Conservation (phyloP, 2,797 vertebrate genomes). For the Gambelia wislizenii region DNA sequence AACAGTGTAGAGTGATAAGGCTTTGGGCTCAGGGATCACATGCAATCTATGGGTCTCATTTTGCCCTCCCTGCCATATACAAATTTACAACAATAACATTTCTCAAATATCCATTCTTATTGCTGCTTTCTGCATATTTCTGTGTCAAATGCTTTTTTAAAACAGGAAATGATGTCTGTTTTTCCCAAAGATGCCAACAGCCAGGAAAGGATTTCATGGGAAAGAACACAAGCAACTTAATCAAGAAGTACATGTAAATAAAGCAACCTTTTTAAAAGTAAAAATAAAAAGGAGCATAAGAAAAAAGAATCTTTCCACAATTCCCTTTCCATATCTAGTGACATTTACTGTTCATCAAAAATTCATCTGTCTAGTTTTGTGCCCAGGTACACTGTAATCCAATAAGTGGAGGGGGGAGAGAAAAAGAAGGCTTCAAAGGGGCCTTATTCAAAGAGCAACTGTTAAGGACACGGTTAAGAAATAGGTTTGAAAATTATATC, state of each 20-base stretch:
- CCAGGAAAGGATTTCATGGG: slow-evolving; percentile 15
- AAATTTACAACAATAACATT: neutral
- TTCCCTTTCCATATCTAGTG: neutral
- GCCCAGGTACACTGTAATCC: neutral
- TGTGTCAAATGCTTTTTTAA: neutral
- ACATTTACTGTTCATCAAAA: neutral
- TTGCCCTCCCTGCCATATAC: too few species aligned
- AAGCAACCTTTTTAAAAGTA: neutral
- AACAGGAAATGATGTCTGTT: neutral
- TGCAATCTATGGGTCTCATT: too few species aligned
- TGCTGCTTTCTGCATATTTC: neutral
- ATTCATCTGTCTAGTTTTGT: neutral
- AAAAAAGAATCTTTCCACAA: neutral
- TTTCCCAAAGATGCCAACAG: neutral
- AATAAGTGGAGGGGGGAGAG: neutral
- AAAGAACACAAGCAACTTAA: neutral
- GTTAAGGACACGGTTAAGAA: neutral
- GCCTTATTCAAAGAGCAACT: neutral
- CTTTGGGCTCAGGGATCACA: too few species aligned
- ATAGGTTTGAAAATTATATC: neutral
- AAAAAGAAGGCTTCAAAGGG: neutral
- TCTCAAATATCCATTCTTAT: neutral
- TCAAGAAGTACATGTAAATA: neutral
- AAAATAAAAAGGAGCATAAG: neutral
- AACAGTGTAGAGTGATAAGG: too few species aligned